These are phyloP conservation scores for Bicyclus anynana DNA, from an alignment of 1,140 invertebrate genomes.

Conservation along the genomic window DNA sequence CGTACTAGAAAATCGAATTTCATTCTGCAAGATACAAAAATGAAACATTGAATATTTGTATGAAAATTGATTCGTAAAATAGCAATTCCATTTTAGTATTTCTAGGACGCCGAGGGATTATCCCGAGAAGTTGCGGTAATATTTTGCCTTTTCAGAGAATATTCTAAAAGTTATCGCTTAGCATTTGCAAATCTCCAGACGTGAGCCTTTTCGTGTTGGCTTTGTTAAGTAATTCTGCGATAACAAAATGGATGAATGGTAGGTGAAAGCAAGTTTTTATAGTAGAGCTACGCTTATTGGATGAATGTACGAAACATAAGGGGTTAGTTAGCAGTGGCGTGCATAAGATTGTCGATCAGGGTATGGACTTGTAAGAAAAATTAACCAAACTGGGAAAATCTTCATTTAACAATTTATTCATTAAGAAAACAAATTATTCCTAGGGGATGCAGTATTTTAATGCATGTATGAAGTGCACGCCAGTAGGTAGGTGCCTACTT, in stretches of 20 bases:
- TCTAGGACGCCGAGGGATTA: background rate
- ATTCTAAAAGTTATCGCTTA: background rate
- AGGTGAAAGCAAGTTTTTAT: too few species aligned
- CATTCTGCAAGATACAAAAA: background rate
- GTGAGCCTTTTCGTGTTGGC: background rate
- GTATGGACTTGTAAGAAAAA: too few species aligned
- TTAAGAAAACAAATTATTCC: too few species aligned
- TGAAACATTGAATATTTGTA: background rate
- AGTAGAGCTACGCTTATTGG: background rate
- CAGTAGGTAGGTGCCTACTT: too few species aligned
- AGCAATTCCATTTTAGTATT: background rate
- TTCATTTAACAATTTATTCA: too few species aligned
- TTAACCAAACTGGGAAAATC: too few species aligned
- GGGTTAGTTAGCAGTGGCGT: too few species aligned
- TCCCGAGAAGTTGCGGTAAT: background rate
- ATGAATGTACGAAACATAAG: too few species aligned
- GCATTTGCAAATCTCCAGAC: background rate
- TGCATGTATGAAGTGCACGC: too few species aligned
- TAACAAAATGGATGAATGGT: too few species aligned
- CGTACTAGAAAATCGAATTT: background rate
- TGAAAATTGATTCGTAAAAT: background rate
- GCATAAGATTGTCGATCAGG: too few species aligned
- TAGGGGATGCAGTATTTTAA: too few species aligned
- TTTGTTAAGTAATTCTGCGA: background rate
- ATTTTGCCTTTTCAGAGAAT: background rate